Base-by-base conservation (phyloP, 1,140 invertebrate species). In the Kradibia gibbosae region DNA sequence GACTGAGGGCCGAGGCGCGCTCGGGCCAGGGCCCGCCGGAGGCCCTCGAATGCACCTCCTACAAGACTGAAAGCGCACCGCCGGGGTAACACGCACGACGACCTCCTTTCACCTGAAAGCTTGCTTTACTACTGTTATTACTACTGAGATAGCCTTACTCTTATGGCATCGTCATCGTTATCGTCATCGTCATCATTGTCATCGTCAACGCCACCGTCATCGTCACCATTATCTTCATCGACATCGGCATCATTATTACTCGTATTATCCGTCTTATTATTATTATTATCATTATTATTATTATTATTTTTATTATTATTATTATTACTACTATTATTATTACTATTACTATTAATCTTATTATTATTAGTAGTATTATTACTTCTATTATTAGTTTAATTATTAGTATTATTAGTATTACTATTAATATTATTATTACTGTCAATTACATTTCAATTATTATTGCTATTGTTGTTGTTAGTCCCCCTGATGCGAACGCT, bases 41-140 rank as follows among this genome's bases (percentile, higher is more conserved):
- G 42, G 48, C 74, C 31, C 71, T 2, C 62, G 62, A 36, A 25
- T 34, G 22, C 39, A 80, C 72, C 84, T 75, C 84, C 83, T 65
- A 84, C 84, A 87, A 87, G 86, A 87, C 86, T 87, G 86, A 87
- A 83, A 78, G 55, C 75, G 42, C 84, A 86, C 82, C 83, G 78
- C 78, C 83, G 83, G 85, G 85, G 85, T 86, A 85, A 86, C 85
- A 83, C 83, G 82, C 81, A 78, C 82, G 83, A 84, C 80, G 79
- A 84, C 83, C 45, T 76, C 65, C 73, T 78, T 73, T 48, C 71
- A 55, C 70, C 76, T 60, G 76, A 82, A 71, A 55, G 76, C 70
- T 77, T 82, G 76, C 76, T 82, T 60, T 82, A 78, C 34, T 78
- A 78, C 25, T 82, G 74, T 39, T 78, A 78, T 39, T 82, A 36